These are phyloP conservation scores for Cydia fagiglandana DNA, from an alignment of 1,140 invertebrate genomes.

Conservation along the genomic window DNA sequence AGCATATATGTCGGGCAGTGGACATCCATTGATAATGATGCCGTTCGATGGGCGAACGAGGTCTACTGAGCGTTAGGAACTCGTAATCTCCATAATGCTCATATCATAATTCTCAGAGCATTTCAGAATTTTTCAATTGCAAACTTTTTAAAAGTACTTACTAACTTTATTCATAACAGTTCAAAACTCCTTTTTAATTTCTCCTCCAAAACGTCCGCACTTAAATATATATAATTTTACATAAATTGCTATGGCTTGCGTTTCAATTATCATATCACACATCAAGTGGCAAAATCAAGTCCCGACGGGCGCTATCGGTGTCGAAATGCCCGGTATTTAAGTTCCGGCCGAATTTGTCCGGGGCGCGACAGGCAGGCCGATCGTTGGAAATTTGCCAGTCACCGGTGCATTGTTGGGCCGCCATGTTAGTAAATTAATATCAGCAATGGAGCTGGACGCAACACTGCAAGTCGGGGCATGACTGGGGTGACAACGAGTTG, in stretches of 20 bases:
- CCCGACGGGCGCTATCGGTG: constrained; percentile 1
- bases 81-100: too few species aligned
- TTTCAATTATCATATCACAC: background rate
- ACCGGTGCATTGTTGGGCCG: constrained; percentile 50
- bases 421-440: constrained; percentile 69
- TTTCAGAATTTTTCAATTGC: too few species aligned
- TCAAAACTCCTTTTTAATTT: too few species aligned
- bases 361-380: constrained; percentile 37
- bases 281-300: background rate
- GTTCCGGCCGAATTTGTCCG: constrained; percentile 48
- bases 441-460: constrained; percentile 46
- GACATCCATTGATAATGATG: too few species aligned
- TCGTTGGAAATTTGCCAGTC: constrained; percentile 56
- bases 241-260: background rate
- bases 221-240: too few species aligned
- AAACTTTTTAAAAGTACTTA: too few species aligned
- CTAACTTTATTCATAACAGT: too few species aligned
- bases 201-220: too few species aligned
- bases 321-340: constrained; percentile 43
- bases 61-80: too few species aligned
- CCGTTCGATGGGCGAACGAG: too few species aligned
- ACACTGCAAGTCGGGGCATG: constrained; percentile 37
- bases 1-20: background rate
- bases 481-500: constrained; percentile 28
- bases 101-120: too few species aligned